phyloP scores from a whole-genome alignment of 2,113 vertebrate genomes.

The Stegastes partitus region DNA sequence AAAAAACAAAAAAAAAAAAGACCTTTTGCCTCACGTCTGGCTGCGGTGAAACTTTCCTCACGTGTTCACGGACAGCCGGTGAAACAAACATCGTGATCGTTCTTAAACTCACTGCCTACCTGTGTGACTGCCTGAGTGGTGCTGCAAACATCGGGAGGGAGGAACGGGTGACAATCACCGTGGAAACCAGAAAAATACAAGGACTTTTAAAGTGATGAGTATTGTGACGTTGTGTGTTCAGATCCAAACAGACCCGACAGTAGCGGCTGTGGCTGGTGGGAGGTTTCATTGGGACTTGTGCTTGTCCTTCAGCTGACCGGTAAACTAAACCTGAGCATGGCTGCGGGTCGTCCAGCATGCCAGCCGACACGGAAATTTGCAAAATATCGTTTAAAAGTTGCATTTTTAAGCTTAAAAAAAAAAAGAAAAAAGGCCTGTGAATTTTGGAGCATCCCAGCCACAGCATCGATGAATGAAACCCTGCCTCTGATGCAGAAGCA shows the following conservation, averaged over 20 bases:
- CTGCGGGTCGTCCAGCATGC: conserved; percentile 41
- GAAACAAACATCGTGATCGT: conserved; percentile 53
- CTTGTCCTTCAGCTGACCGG: conserved; percentile 3
- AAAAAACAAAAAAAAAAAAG: conserved; percentile 51
- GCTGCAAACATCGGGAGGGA: conserved; percentile 61
- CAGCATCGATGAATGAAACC: conserved; percentile 5
- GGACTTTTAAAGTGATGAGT: conserved; percentile 27
- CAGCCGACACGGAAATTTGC: neutral
- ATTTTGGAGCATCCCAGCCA: conserved; percentile 14
- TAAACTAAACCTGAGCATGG: neutral
- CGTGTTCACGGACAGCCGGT: conserved; percentile 37
- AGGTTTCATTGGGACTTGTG: conserved; percentile 18
- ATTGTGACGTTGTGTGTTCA: conserved; percentile 4
- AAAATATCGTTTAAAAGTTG: conserved; percentile 9
- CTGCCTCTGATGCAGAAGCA: neutral
- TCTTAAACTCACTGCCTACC: conserved; percentile 72
- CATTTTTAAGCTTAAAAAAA: conserved; percentile 27
- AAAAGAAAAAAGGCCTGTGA: neutral
- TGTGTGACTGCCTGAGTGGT: conserved; percentile 63
- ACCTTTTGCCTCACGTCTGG: conserved; percentile 38
- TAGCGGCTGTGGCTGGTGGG: conserved; percentile 31
- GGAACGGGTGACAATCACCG: conserved; percentile 65
- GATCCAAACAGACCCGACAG: conserved; percentile 19
- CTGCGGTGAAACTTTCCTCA: conserved; percentile 35
- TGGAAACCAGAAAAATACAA: neutral